Conservation (phyloP, 2,888 invertebrate genomes). For the Crioceris asparagi region DNA sequence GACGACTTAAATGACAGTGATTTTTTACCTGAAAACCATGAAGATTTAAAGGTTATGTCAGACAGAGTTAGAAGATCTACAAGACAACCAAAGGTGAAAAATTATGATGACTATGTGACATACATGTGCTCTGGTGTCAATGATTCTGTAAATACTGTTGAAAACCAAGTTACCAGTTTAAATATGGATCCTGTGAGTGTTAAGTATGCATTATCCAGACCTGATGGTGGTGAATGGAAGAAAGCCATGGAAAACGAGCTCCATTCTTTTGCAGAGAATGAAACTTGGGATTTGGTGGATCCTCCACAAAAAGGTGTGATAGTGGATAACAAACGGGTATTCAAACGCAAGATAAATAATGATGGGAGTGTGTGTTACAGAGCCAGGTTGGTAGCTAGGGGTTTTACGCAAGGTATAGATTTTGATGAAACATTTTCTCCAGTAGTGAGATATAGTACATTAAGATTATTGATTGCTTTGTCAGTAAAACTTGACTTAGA, state of each 20-base stretch:
- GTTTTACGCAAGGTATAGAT: constrained; percentile 18
- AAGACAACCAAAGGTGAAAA: constrained; percentile 8
- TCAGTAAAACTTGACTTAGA: too few species aligned
- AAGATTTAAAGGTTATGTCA: background rate
- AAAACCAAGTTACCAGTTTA: too few species aligned
- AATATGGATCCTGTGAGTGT: constrained; percentile 9
- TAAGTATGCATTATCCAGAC: constrained; percentile 15
- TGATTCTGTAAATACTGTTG: too few species aligned
- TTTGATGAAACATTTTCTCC: too few species aligned
- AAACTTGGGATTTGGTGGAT: constrained; percentile 15
- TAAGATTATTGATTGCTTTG: too few species aligned
- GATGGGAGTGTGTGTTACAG: constrained; percentile 14
- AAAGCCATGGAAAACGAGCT: constrained; percentile 14
- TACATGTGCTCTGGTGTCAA: constrained; percentile 6
- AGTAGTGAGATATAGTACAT: too few species aligned
- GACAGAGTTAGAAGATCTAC: constrained; percentile 3
- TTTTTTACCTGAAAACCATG: background rate
- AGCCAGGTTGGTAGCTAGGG: constrained; percentile 18
- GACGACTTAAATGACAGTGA: background rate
- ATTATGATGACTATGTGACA: constrained; percentile 8
- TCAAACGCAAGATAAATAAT: constrained; percentile 13
- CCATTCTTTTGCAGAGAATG: constrained; percentile 13
- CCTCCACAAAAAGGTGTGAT: constrained; percentile 9
- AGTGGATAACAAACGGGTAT: constrained; percentile 19
- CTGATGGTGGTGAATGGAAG: constrained; percentile 14